Conservation (phyloP, 2,888 invertebrate species). For the Xanthorhoe spadicearia region DNA sequence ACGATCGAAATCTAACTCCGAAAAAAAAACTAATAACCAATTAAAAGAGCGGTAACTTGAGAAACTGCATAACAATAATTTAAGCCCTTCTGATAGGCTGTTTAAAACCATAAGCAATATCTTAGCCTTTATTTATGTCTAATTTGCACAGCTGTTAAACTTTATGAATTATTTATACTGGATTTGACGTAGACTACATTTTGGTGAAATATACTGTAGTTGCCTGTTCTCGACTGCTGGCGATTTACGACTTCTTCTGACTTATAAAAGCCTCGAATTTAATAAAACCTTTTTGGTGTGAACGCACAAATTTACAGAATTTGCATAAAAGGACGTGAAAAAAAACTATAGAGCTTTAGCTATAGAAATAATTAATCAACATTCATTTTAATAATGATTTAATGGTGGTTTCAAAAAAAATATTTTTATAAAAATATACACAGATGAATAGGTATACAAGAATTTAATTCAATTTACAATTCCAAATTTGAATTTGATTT, state of each 20-base stretch:
- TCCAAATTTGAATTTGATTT: no score
- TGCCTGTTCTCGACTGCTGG: slow-evolving; percentile 35
- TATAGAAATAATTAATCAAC: no score
- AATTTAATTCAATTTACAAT: no score
- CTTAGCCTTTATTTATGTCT: slow-evolving; percentile 47
- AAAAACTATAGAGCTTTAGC: no score
- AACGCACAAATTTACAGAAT: not conserved
- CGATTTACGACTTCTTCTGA: slow-evolving; percentile 42
- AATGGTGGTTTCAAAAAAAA: no score
- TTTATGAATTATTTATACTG: slow-evolving; percentile 50
- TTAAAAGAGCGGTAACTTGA: not conserved
- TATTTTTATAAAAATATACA: no score
- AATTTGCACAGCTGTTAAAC: slow-evolving; percentile 49
- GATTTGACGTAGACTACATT: slow-evolving; percentile 43
- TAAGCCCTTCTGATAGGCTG: not conserved
- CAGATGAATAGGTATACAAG: no score
- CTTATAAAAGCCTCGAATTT: slow-evolving; percentile 34
- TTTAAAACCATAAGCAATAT: slow-evolving; percentile 36
- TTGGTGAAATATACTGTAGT: slow-evolving; percentile 40
- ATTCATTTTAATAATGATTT: no score
- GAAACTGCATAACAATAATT: not conserved
- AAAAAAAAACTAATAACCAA: no score
- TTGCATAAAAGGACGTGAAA: not conserved
- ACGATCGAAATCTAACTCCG: no score
- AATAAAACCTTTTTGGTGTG: slow-evolving; percentile 30